phyloP scores from a whole-genome alignment of 53 echinoderm and acorn worm genomes.

The Apostichopus leukothele region DNA sequence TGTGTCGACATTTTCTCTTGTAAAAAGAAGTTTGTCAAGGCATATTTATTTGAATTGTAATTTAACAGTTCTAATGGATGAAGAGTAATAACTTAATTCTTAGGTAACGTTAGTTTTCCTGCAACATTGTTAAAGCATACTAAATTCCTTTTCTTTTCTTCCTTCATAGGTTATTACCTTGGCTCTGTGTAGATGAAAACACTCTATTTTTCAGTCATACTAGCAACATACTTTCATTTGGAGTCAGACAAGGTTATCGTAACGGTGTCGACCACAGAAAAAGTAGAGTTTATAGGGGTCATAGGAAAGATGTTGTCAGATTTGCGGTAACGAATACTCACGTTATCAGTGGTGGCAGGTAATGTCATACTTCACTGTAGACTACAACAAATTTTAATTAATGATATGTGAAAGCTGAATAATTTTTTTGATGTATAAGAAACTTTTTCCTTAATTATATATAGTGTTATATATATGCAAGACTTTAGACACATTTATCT shows the following conservation, averaged over 20 bases:
- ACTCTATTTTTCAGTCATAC: constrained; percentile 7
- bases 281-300: not conserved
- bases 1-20: too few species aligned
- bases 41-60: too few species aligned
- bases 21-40: not conserved
- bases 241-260: not conserved
- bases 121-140: not conserved
- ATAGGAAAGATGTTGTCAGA: constrained; percentile 26
- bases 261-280: not conserved
- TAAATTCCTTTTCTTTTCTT: not conserved
- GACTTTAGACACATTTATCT: too few species aligned
- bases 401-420: too few species aligned
- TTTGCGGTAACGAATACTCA: constrained; percentile 23
- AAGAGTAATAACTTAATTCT: too few species aligned
- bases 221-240: not conserved
- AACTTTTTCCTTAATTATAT: too few species aligned
- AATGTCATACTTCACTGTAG: not conserved
- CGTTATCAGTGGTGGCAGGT: constrained; percentile 39
- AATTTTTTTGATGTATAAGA: too few species aligned
- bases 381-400: not conserved
- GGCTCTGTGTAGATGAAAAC: constrained; percentile 25
- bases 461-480: too few species aligned
- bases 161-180: constrained; percentile 24
- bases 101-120: not conserved
- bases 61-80: too few species aligned